Percentiles rank a stretch among this genome's conserved stretches.
Evolutionary conservation across 2,113 vertebrate species (phyloP).

Genomic region (Microcebus griseorufus): DNA sequence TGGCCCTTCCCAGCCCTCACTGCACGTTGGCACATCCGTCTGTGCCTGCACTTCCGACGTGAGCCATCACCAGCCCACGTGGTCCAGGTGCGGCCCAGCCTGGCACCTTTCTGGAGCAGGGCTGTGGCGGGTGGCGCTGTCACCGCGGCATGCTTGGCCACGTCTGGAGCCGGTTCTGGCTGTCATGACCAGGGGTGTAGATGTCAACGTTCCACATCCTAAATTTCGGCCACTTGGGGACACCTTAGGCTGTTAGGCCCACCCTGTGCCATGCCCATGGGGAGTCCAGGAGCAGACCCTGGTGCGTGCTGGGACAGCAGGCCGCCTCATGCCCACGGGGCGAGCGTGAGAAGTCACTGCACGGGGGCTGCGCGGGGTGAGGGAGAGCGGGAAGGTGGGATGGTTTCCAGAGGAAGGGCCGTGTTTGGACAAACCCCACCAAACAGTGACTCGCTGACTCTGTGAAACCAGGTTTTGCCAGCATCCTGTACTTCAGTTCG

Average conservation of each 20-base stretch:
- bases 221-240: not conserved
- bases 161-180: not conserved
- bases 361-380: not conserved
- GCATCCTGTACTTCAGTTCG: not conserved
- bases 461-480: not conserved
- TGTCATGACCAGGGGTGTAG: not conserved
- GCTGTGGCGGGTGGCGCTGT: not conserved
- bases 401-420: not conserved
- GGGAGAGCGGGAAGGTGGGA: not conserved
- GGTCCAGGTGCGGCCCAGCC: not conserved
- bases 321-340: not conserved
- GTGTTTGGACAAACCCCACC: not conserved
- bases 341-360: not conserved
- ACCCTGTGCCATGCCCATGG: rapidly evolving
- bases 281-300: not conserved
- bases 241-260: not conserved
- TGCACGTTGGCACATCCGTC: not conserved
- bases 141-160: not conserved
- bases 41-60: not conserved
- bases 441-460: not conserved
- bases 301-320: not conserved
- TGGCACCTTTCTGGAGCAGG: not conserved
- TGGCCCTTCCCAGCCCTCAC: not conserved
- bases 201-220: not conserved
- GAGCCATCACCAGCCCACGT: not conserved